Conservation (phyloP, 2,888 invertebrate genomes). For the Patella pellucida region DNA sequence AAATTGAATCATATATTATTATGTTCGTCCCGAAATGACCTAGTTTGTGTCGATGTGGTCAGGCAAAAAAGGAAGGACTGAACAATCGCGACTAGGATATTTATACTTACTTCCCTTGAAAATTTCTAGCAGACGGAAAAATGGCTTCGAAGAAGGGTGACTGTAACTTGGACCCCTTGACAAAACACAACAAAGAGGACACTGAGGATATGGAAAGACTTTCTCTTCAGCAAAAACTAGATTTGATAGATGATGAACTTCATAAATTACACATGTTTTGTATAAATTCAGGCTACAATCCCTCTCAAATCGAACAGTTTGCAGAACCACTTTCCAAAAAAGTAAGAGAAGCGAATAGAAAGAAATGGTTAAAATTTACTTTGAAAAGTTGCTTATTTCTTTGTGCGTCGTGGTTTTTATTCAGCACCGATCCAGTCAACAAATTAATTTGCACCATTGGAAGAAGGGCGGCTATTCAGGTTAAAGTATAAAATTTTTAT, state of each 20-base stretch:
- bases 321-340: conserved; percentile 41
- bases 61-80: too few species aligned
- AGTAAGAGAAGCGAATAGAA: conserved; percentile 29
- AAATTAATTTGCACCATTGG: conserved; percentile 27
- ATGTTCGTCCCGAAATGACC: too few species aligned
- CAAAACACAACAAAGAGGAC: not conserved
- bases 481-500: conserved; percentile 10
- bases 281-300: conserved; percentile 46
- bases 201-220: conserved; percentile 21
- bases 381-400: conserved; percentile 31
- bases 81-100: too few species aligned
- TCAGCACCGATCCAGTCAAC: conserved; percentile 40
- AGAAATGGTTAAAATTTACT: conserved; percentile 32
- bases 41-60: too few species aligned
- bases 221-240: conserved; percentile 45
- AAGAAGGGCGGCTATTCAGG: conserved; percentile 39
- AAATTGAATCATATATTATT: too few species aligned
- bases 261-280: conserved; percentile 49
- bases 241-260: conserved; percentile 49
- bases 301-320: conserved; percentile 42
- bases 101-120: too few species aligned
- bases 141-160: too few species aligned
- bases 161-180: too few species aligned
- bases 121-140: too few species aligned
- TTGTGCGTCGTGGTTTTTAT: conserved; percentile 26